These are phyloP conservation scores for Chloromyia formosa DNA, from an alignment of 2,888 invertebrate genomes.

Conservation along the genomic window DNA sequence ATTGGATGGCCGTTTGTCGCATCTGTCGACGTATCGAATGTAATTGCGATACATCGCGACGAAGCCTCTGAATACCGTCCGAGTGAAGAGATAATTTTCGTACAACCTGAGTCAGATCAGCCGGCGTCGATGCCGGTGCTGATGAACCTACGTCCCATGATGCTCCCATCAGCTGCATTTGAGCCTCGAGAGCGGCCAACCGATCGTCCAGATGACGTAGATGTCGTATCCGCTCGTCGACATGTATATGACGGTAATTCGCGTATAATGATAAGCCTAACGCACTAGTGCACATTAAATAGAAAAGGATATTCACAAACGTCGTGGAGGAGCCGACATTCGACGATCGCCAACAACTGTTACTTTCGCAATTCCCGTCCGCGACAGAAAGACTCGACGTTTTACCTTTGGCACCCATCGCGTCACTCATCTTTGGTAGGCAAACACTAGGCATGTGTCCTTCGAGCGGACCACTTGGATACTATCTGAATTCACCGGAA, in stretches of 20 bases:
- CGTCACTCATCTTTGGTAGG: conserved; percentile 38
- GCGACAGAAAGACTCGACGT: not conserved
- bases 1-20: conserved; percentile 56
- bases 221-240: conserved; percentile 60
- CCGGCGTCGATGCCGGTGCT: conserved; percentile 10
- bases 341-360: conserved; percentile 8
- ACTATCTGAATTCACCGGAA: conserved; percentile 28
- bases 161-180: conserved; percentile 50
- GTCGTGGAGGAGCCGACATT: conserved; percentile 52
- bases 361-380: conserved; percentile 14
- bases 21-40: conserved; percentile 62
- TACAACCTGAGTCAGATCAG: conserved; percentile 54
- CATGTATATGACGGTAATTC: conserved; percentile 61
- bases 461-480: conserved; percentile 3
- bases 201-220: conserved; percentile 62
- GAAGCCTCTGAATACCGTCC: conserved; percentile 62
- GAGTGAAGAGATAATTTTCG: conserved; percentile 57
- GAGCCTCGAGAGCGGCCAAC: conserved; percentile 59
- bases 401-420: conserved; percentile 24
- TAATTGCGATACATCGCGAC: conserved; percentile 63
- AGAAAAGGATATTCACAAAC: conserved; percentile 61
- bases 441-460: conserved; percentile 30
- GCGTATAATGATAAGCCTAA: conserved; percentile 62
- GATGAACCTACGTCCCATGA: conserved; percentile 45
- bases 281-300: conserved; percentile 62